phyloP scores from a whole-genome alignment of 2,797 vertebrate genomes.

The Danio jaintianensis region DNA sequence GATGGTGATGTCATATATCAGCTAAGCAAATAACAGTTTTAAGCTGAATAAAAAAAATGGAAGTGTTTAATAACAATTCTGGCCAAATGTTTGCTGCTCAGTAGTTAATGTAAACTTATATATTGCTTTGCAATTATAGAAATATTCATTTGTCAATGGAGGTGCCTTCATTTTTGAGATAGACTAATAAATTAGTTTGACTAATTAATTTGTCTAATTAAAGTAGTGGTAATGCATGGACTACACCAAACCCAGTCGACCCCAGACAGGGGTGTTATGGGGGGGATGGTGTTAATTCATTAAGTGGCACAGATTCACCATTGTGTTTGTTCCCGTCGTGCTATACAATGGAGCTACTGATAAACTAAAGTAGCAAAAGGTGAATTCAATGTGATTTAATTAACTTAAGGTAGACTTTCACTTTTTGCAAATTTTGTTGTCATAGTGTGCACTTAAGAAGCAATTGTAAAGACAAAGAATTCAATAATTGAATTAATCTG shows the following conservation, averaged over 20 bases:
- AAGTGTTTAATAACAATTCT: background rate
- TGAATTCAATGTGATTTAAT: conserved; percentile 42
- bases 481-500: background rate
- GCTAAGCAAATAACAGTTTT: background rate
- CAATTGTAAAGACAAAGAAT: background rate
- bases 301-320: conserved; percentile 50
- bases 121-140: background rate
- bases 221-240: background rate
- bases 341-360: conserved; percentile 24
- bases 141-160: background rate
- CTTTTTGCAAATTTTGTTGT: background rate
- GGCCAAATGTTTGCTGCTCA: background rate
- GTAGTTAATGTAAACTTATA: background rate
- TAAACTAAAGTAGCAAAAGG: conserved; percentile 45
- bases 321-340: conserved; percentile 31
- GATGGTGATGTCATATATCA: background rate
- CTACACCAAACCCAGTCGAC: conserved; percentile 21
- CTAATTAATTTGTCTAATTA: background rate
- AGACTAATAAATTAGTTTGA: background rate
- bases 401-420: conserved; percentile 27
- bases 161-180: background rate
- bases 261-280: conserved; percentile 22
- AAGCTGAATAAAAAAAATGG: background rate
- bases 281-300: conserved; percentile 53
- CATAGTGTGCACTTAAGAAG: background rate